Evolutionary conservation across 2,113 vertebrate species (phyloP), one percentile per base, ranked within the genome.

Genomic region (Atherinomorus stipes): DNA sequence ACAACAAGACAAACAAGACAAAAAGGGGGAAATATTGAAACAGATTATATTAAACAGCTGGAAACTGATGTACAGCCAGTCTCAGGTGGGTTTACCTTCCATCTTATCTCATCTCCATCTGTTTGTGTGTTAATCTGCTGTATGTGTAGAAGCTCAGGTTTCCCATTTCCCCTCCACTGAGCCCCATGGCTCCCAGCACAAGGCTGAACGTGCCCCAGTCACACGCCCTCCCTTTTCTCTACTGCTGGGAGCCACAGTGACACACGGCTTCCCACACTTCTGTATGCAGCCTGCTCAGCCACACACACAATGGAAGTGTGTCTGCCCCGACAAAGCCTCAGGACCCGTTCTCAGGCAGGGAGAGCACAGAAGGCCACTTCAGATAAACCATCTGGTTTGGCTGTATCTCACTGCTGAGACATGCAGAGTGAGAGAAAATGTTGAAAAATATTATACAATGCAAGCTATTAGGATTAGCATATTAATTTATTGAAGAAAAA

Each of bases 241-340:
- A 64, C 64, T 73, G 85, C 89, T 93, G 85, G 91, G 92, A 91
- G 90, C 81, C 88, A 57, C 67, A 7, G 80, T 9, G 85, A 88
- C 91, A 90, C 92, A 93, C 74, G 80, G 86, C 89, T 93, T 94
- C 93, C 92, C 93, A 94, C 92, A 93, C 91, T 92, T 87, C 49
- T 83, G 76, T 76, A 88, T 85, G 85, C 87, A 73, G 62, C 59
- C 85, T 11, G 78, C 80, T 88, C 80, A 64, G 85, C 88, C 68
- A 25, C 54, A 0, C 40, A 22, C 75, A 92, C 89, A 93, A 93
- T 80, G 49, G 90, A 90, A 89, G 90, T 89, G 90, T 92, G 92
- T 91, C 89, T 80, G 80, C 64, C 64, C 68, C 16, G 74, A 85
- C 80, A 84, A 80, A 88, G 91, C 79, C 84, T 21, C 16, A 1